phyloP scores from a whole-genome alignment of 2,888 invertebrate genomes.

The Sepioteuthis lessoniana region DNA sequence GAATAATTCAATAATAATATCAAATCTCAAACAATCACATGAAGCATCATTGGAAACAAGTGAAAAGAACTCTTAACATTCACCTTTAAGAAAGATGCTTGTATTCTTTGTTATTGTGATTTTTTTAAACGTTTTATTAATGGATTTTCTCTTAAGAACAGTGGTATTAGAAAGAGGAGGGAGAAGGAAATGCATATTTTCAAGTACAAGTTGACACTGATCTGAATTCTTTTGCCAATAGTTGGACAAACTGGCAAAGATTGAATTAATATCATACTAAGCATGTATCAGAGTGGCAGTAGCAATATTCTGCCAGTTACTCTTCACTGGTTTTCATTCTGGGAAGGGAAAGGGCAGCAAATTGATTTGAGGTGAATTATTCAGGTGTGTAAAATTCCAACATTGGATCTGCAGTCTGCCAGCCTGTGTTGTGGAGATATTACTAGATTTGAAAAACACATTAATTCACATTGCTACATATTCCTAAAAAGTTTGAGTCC shows the following conservation, averaged over 20 bases:
- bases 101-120: not conserved
- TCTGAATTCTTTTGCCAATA: slow-evolving; percentile 12
- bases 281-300: not conserved
- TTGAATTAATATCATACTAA: not conserved
- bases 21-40: not conserved
- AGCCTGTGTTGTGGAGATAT: not conserved
- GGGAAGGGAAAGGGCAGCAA: not conserved
- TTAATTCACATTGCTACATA: not conserved
- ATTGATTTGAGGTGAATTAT: not conserved
- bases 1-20: not conserved
- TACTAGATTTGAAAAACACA: not conserved
- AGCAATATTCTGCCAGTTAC: not conserved
- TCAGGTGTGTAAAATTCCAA: slow-evolving; percentile 33
- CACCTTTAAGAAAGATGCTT: not conserved
- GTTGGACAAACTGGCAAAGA: not conserved
- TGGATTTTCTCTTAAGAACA: not conserved
- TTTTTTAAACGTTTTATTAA: not conserved
- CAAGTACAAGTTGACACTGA: not conserved
- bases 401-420: not conserved
- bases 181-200: not conserved
- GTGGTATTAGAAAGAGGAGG: not conserved
- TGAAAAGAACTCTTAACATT: not conserved
- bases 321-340: slow-evolving; percentile 9
- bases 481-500: not conserved
- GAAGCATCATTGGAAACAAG: not conserved